Percentiles rank a stretch among this genome's conserved stretches.
Conservation (phyloP, 2,113 vertebrate species). For the Callopanchax toddi region DNA sequence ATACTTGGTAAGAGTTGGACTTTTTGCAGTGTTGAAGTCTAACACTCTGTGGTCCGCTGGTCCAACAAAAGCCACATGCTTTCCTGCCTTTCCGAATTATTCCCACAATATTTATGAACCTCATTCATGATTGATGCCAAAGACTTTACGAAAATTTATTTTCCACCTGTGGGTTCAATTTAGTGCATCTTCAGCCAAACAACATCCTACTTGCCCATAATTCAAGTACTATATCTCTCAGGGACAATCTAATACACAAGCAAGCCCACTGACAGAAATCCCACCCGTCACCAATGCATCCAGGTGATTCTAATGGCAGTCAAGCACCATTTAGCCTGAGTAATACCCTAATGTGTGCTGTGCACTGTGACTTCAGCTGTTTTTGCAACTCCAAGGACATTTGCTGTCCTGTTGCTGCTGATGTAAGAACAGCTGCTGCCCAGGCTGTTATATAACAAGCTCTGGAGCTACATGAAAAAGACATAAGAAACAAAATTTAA, state of each 20-base stretch:
- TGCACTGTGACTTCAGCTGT: conserved; percentile 47
- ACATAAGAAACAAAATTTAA: conserved; percentile 52
- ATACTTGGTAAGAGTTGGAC: no score
- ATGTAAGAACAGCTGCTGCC: conserved; percentile 59
- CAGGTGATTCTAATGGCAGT: conserved; percentile 37
- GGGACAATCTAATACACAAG: conserved; percentile 22
- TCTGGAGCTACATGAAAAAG: conserved; percentile 64
- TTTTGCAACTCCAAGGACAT: conserved; percentile 47
- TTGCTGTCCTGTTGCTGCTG: conserved; percentile 52
- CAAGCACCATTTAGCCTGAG: conserved; percentile 39
- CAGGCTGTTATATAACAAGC: conserved; percentile 65
- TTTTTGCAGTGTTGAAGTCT: no score
- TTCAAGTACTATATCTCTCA: conserved; percentile 20
- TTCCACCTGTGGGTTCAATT: conserved; percentile 30
- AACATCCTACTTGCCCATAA: conserved; percentile 7
- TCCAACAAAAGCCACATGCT: conserved; percentile 66
- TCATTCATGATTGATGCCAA: conserved; percentile 34
- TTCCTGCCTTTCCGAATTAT: conserved; percentile 31
- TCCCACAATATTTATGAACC: conserved; percentile 56
- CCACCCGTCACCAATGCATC: conserved; percentile 5
- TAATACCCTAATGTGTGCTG: conserved; percentile 38
- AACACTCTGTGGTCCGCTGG: conserved; percentile 29
- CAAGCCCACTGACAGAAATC: conserved; percentile 39
- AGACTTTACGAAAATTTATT: conserved; percentile 43
- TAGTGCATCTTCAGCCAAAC: conserved; percentile 30